Percentiles rank a stretch among this genome's conserved stretches.
Evolutionary conservation across 2,888 invertebrate species (phyloP).

Genomic region (Creontiades dilutus): DNA sequence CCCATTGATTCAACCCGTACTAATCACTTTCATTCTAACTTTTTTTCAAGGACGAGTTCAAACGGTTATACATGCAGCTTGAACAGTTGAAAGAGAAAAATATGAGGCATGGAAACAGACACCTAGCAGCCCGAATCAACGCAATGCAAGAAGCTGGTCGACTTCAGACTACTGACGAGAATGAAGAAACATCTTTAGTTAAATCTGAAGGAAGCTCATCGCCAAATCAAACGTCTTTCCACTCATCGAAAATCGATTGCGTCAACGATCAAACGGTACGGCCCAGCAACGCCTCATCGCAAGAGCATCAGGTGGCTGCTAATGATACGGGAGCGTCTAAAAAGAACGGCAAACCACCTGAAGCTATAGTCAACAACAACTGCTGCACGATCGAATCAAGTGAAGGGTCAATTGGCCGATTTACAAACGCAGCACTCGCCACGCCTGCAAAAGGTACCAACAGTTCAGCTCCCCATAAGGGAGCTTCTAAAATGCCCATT

Average conservation of each 20-base stretch:
- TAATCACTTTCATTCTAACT: background rate
- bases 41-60: constrained; percentile 87
- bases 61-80: constrained; percentile 88
- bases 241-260: background rate
- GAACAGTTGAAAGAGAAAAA: constrained; percentile 89
- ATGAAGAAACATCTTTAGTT: constrained; percentile 66
- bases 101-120: constrained; percentile 86
- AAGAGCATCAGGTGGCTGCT: background rate
- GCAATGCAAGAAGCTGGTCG: constrained; percentile 91
- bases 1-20: too few relatives aligned
- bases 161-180: constrained; percentile 72
- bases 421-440: background rate
- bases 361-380: background rate
- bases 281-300: background rate
- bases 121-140: constrained; percentile 86
- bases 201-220: constrained; percentile 52
- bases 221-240: background rate
- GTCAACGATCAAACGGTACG: background rate
- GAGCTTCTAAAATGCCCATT: constrained; percentile 78
- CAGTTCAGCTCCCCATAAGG: background rate
- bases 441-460: background rate
- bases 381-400: background rate
- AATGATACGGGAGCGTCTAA: background rate
- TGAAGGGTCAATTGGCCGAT: background rate
- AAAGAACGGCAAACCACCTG: constrained; percentile 33